A percentile compares a stretch with the other conserved stretches of the same genome.
These are phyloP conservation scores for Orchesellides sinensis DNA, from an alignment of 2,888 invertebrate species.

Conservation along the genomic window DNA sequence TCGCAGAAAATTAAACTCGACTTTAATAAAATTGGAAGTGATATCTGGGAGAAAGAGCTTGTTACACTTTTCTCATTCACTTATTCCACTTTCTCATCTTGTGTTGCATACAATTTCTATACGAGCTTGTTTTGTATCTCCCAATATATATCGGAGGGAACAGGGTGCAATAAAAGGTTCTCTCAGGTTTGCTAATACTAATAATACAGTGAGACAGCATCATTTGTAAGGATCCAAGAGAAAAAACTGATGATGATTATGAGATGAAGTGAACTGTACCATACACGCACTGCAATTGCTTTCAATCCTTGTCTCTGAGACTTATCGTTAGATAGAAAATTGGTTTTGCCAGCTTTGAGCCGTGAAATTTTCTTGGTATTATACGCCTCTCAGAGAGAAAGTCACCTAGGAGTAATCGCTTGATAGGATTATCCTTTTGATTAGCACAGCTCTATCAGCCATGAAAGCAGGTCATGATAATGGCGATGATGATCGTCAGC, in stretches of 20 bases:
- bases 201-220: conserved; percentile 1
- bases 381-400: conserved; percentile 1
- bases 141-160: not conserved
- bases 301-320: not conserved
- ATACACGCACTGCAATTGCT: conserved; percentile 21
- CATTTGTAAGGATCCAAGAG: conserved; percentile 14
- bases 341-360: conserved; percentile 52
- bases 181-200: conserved; percentile 21
- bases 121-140: not conserved
- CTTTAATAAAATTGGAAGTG: conserved; percentile 32
- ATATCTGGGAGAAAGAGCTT: conserved; percentile 5
- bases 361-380: conserved; percentile 48
- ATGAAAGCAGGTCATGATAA: conserved; percentile 30
- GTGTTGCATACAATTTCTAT: not conserved
- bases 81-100: not conserved
- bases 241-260: conserved; percentile 34
- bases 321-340: conserved; percentile 27
- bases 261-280: conserved; percentile 32
- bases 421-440: conserved; percentile 61
- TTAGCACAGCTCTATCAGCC: conserved; percentile 38
- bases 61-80: conserved; percentile 9
- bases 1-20: conserved; percentile 37
- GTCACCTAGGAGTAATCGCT: conserved; percentile 21
- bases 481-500: conserved; percentile 2
- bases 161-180: not conserved